These are phyloP conservation scores for Triplophysa rosa DNA, from an alignment of 2,113 vertebrate species.

Conservation along the genomic window DNA sequence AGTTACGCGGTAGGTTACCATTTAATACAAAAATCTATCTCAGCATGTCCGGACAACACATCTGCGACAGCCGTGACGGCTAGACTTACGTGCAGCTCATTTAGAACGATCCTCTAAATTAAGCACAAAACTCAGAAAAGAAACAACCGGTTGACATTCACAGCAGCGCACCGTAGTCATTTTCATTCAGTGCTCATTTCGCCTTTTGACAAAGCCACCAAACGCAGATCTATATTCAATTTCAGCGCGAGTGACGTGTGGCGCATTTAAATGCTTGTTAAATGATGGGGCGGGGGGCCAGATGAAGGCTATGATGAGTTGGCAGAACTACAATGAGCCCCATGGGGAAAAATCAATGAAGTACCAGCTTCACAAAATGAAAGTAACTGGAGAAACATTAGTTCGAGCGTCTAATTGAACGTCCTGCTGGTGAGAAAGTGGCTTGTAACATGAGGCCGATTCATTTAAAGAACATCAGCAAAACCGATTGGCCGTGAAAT, in stretches of 20 bases:
- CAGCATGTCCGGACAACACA: background rate
- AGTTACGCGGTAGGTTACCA: constrained; percentile 1
- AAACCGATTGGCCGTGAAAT: background rate
- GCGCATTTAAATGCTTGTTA: constrained; percentile 4
- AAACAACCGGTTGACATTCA: background rate
- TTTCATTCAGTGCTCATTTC: constrained; percentile 13
- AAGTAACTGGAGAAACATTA: constrained; percentile 20
- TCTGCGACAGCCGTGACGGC: background rate
- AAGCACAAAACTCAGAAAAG: background rate
- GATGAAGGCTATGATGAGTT: background rate
- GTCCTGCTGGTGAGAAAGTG: background rate
- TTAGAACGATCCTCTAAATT: background rate
- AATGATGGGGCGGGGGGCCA: background rate
- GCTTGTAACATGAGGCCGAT: background rate
- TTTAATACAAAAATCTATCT: background rate
- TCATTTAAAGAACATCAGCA: background rate
- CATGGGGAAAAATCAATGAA: constrained; percentile 6
- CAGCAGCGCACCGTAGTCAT: background rate
- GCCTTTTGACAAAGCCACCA: constrained; percentile 26
- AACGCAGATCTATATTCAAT: constrained; percentile 2
- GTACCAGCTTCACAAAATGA: constrained; percentile 6
- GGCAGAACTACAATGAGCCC: constrained; percentile 11
- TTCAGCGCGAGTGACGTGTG: background rate
- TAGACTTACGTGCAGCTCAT: background rate
- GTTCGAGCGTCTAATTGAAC: background rate